Percentiles rank a stretch among this genome's conserved stretches.
Conservation (phyloP, 1,140 invertebrate species). For the Drosophila parabipectinata region DNA sequence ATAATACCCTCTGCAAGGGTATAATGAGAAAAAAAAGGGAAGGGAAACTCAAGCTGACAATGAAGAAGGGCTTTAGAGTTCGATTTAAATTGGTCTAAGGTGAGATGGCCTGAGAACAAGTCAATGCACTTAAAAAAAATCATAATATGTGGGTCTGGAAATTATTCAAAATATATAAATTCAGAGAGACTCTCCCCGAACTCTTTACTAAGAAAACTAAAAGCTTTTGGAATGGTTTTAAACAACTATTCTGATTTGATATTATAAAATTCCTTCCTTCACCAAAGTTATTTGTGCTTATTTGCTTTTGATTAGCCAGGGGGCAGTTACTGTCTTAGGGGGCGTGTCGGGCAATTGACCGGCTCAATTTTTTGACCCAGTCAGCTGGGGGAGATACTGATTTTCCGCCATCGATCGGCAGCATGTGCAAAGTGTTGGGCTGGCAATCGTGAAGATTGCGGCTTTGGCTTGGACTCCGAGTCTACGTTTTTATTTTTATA, state of each 20-base stretch:
- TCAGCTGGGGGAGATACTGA: constrained; percentile 44
- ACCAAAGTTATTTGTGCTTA: constrained; percentile 37
- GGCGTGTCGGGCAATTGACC: constrained; percentile 29
- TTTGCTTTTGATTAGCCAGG: constrained; percentile 62
- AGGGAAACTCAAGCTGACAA: constrained; percentile 22
- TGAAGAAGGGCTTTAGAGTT: constrained; percentile 41
- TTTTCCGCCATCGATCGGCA: constrained; percentile 46
- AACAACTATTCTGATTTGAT: background rate
- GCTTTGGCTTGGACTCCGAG: constrained; percentile 9
- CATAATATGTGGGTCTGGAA: background rate
- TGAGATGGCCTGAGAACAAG: constrained; percentile 42
- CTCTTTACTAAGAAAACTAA: background rate
- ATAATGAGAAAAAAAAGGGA: constrained; percentile 12
- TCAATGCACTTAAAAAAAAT: constrained; percentile 53
- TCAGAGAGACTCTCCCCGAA: background rate
- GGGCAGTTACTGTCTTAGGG: constrained; percentile 16
- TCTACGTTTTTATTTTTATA: background rate
- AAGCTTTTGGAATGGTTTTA: too few species aligned
- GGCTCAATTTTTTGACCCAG: constrained; percentile 49
- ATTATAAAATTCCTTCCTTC: background rate
- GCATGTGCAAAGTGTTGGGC: constrained; percentile 53
- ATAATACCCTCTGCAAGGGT: too few species aligned
- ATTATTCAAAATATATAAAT: background rate
- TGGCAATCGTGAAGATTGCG: constrained; percentile 32
- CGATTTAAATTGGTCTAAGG: constrained; percentile 71